Percentiles rank a stretch among this genome's conserved stretches.
phyloP scores from a whole-genome alignment of 2,888 invertebrate species.

The Eubasilissa splendida region DNA sequence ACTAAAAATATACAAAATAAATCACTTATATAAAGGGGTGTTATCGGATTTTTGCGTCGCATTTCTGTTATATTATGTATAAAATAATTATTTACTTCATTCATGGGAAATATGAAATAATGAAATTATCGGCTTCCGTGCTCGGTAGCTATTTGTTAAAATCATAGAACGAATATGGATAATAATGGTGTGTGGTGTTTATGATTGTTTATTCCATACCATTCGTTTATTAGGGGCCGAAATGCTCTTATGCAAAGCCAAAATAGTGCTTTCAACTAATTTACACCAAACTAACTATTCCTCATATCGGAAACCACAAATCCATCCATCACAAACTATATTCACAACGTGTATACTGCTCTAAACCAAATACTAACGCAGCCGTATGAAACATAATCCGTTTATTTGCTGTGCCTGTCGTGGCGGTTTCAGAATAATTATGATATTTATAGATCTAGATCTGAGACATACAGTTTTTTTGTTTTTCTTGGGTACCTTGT shows the following conservation, averaged over 20 bases:
- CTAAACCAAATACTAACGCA: not conserved
- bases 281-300: not conserved
- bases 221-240: slow-evolving; percentile 15
- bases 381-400: not conserved
- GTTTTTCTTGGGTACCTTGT: too few species aligned
- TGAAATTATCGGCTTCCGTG: slow-evolving; percentile 7
- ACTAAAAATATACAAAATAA: too few species aligned
- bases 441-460: too few species aligned
- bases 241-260: slow-evolving; percentile 8
- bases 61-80: too few species aligned
- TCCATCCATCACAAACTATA: slow-evolving; percentile 18
- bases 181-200: slow-evolving; percentile 11
- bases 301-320: slow-evolving; percentile 1
- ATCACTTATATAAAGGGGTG: too few species aligned
- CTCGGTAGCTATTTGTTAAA: slow-evolving; percentile 20
- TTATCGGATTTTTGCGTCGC: too few species aligned
- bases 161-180: slow-evolving; percentile 17
- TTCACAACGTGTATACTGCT: not conserved
- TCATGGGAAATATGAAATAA: too few species aligned
- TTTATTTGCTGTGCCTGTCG: too few species aligned
- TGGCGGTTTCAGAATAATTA: too few species aligned
- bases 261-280: slow-evolving; percentile 17
- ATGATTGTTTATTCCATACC: slow-evolving; percentile 7
- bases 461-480: too few species aligned
- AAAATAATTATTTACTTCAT: too few species aligned